Evolutionary conservation across 2,113 vertebrate species (phyloP), one percentile per base, ranked within the genome.

Genomic region (Genyomyrus donnyi): DNA sequence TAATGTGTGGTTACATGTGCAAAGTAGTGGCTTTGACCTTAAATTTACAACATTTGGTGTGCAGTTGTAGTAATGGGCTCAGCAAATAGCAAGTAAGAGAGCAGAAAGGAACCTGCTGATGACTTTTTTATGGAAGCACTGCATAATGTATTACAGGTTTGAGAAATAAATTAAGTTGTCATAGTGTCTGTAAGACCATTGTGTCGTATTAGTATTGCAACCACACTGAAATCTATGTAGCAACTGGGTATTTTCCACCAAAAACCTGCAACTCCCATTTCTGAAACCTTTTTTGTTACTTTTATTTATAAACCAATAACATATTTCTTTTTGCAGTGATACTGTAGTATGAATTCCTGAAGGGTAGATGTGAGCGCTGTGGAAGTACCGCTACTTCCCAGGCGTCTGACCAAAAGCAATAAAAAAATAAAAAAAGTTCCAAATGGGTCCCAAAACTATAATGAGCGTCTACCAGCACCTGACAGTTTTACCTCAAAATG

Each of bases 121-220:
- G 92, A 95, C 93, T 95, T 95, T 96, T 95, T 93, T 95, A 95
- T 95, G 95, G 94, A 93, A 95, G 95, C 93, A 95, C 96, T 95
- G 95, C 96, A 95, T 95, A 96, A 96, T 95, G 95, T 96, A 96
- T 96, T 96, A 94, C 94, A 93, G 94, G 95, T 95, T 96, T 96
- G 95, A 96, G 95, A 92, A 94, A 90, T 53, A 88, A 87, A 89
- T 83, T 88, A 88, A 83, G 39, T 49, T 39, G 70, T 66, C 10
- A 83, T 87, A 89, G 85, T 90, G 88, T 88, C 86, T 90, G n/a
- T 83, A 15, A 84, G 80, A 89, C 49, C 45, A 49, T 49, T 87
- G n/a, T 87, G 85, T 87, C 11, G 50, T 87, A 13, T 52, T 87
- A 35, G 48, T 87, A 52, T 11, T 53, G 27, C n/a, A 52, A 31